Evolutionary conservation across 2,797 vertebrate genomes (phyloP).

Genomic region (Austrolebias charrua): DNA sequence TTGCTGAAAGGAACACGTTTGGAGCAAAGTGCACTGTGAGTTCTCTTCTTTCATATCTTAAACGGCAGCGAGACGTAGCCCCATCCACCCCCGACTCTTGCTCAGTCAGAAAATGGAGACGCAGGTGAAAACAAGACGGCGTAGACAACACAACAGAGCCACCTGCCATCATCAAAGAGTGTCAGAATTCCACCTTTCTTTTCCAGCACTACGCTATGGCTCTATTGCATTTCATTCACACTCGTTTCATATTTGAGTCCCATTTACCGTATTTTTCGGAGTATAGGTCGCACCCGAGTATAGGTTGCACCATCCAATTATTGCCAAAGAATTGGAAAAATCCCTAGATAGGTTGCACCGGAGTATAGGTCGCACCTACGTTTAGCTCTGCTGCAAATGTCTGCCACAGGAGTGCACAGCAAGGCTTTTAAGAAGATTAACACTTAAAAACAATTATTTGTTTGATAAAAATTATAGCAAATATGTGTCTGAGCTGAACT

Average conservation of each 20-base stretch:
- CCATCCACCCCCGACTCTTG: constrained; percentile 7
- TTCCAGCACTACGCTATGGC: neutral
- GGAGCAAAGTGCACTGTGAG: constrained; percentile 30
- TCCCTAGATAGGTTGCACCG: no score
- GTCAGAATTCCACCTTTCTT: constrained; percentile 30
- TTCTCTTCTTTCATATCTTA: constrained; percentile 61
- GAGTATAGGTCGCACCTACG: no score
- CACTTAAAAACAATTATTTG: no score
- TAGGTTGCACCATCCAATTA: no score
- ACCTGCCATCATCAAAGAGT: constrained; percentile 53
- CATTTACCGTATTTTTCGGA: no score
- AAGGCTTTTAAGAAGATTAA: no score
- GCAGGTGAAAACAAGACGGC: constrained; percentile 34
- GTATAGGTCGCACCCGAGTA: no score
- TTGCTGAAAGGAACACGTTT: constrained; percentile 38
- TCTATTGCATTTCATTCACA: neutral
- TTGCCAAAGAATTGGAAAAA: no score
- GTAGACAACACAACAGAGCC: constrained; percentile 38
- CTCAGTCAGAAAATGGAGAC: constrained; percentile 38
- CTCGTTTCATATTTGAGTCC: neutral
- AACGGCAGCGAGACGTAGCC: constrained; percentile 36
- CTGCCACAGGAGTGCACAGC: no score
- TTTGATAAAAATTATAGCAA: no score
- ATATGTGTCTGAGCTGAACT: no score
- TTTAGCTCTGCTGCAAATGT: no score